These are phyloP conservation scores for Protobothrops flavoviridis DNA, from an alignment of 2,113 vertebrate genomes.

Conservation along the genomic window DNA sequence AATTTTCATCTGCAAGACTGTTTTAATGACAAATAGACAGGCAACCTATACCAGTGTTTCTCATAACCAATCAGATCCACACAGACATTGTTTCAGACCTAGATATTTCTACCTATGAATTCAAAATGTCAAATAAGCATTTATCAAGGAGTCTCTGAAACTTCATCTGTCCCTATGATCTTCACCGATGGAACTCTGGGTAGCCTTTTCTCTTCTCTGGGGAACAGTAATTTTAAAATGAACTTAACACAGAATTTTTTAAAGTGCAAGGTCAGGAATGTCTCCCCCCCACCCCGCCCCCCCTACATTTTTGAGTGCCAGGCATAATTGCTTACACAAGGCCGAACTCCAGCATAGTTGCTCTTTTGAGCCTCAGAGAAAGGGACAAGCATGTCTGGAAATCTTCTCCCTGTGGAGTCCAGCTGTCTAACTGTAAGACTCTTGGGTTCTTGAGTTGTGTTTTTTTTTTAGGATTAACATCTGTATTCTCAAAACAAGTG, in stretches of 20 bases:
- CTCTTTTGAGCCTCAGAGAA: slow-evolving; percentile 14
- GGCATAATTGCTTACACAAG: slow-evolving; percentile 33
- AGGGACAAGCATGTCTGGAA: slow-evolving; percentile 22
- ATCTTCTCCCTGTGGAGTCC: slow-evolving; percentile 16
- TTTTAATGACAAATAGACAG: not conserved
- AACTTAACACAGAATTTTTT: slow-evolving; percentile 15
- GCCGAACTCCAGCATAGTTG: not conserved
- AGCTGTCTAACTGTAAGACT: slow-evolving; percentile 18
- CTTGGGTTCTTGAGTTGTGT: not conserved
- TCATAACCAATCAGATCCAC: not conserved
- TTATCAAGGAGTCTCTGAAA: not conserved
- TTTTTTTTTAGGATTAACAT: not conserved
- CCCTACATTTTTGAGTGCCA: slow-evolving; percentile 25
- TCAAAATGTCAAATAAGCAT: not conserved
- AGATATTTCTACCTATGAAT: not conserved
- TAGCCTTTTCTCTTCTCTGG: not conserved
- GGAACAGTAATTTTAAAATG: slow-evolving; percentile 23
- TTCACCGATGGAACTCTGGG: not conserved
- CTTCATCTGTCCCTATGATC: not conserved
- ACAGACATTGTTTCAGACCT: not conserved
- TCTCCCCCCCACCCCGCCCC: not conserved
- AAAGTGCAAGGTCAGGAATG: slow-evolving; percentile 32
- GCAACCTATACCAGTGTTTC: no score
- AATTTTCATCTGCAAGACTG: not conserved
- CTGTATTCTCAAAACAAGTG: not conserved